Evolutionary conservation across 2,797 vertebrate genomes (phyloP).

Genomic region (Carapus acus): DNA sequence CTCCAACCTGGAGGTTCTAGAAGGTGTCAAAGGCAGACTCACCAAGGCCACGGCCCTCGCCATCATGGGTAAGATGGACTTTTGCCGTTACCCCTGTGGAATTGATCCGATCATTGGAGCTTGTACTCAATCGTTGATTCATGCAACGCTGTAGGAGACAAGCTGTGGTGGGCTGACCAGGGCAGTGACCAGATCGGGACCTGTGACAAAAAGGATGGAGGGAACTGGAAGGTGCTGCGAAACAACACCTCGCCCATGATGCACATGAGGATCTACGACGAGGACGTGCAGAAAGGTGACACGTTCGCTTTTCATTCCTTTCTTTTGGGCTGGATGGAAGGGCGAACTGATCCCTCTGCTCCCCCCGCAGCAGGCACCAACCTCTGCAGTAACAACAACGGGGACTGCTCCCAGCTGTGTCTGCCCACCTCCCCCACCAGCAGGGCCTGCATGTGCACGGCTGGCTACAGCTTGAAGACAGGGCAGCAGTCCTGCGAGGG

Average conservation of each 20-base stretch:
- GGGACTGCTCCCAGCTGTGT: constrained; percentile 95
- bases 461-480: constrained; percentile 89
- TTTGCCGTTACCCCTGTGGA: too few relatives aligned
- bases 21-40: constrained; percentile 77
- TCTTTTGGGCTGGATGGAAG: not conserved
- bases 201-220: constrained; percentile 86
- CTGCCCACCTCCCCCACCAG: constrained; percentile 84
- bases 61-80: constrained; percentile 88
- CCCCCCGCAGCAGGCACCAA: constrained; percentile 71
- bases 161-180: constrained; percentile 97
- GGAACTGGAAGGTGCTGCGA: constrained; percentile 76
- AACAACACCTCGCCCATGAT: constrained; percentile 92
- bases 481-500: constrained; percentile 94
- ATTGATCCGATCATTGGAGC: not conserved
- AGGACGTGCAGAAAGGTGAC: constrained; percentile 82
- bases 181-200: constrained; percentile 90
- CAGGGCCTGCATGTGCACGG: constrained; percentile 93
- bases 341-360: not conserved
- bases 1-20: constrained; percentile 77
- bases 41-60: constrained; percentile 90
- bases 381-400: constrained; percentile 89
- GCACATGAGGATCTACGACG: constrained; percentile 96
- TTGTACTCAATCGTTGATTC: too few relatives aligned
- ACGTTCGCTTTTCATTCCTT: not conserved
- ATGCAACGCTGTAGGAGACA: constrained; percentile 73